Conservation (phyloP, 2,113 vertebrate genomes). For the Mungos mungo region DNA sequence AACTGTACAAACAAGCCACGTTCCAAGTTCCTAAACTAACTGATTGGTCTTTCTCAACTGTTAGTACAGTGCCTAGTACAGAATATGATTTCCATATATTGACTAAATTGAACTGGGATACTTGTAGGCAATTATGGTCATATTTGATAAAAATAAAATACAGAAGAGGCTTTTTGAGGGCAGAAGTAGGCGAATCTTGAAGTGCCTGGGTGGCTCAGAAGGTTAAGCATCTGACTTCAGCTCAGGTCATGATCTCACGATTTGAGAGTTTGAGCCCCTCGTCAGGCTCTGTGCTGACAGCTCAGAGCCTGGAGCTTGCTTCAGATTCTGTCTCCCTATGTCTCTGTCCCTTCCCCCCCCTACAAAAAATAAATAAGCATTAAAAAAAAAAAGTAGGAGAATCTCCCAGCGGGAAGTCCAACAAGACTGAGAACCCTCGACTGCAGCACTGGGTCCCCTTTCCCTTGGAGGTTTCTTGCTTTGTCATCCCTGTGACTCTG, state of each 20-base stretch:
- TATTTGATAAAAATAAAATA: slow-evolving; percentile 34
- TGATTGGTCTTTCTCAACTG: neutral
- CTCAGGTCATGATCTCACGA: too few relatives aligned
- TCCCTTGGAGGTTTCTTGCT: neutral
- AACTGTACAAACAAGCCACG: neutral
- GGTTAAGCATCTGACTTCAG: too few relatives aligned
- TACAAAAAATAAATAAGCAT: too few relatives aligned
- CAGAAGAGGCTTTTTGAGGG: neutral
- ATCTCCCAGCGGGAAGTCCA: neutral
- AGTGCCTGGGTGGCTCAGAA: too few relatives aligned
- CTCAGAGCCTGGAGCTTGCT: too few relatives aligned
- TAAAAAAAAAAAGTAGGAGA: neutral
- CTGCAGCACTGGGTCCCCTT: neutral
- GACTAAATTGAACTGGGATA: neutral
- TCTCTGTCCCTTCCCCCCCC: too few relatives aligned
- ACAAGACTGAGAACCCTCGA: neutral
- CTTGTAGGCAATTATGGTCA: neutral
- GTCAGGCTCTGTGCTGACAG: too few relatives aligned
- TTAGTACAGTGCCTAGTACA: neutral
- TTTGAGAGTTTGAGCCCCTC: too few relatives aligned
- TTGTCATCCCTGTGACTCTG: neutral
- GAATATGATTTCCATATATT: neutral
- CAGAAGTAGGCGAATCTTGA: neutral
- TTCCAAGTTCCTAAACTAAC: neutral
- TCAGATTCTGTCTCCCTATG: too few relatives aligned